Conservation (phyloP, 2,113 vertebrate species). For the Ifrita kowaldi region DNA sequence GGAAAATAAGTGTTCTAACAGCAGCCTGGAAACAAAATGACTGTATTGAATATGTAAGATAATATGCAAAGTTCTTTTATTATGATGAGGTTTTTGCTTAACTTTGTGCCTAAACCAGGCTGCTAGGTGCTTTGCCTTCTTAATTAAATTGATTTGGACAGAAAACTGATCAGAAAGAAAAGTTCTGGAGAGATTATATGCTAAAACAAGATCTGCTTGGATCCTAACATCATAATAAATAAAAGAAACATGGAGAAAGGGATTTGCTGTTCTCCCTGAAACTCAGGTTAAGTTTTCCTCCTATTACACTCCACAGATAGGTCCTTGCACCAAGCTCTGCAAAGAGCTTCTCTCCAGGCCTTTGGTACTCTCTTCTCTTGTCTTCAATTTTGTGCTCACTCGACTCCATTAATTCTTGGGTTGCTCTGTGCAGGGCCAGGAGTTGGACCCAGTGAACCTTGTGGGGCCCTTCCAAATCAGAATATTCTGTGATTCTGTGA, state of each 20-base stretch:
- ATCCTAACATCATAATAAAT: neutral
- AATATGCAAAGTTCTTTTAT: neutral
- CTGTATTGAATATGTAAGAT: neutral
- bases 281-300: neutral
- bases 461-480: neutral
- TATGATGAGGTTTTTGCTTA: neutral
- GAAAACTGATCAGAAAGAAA: neutral
- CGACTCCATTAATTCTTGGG: neutral
- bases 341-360: neutral
- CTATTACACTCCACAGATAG: neutral
- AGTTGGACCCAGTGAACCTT: fast-evolving
- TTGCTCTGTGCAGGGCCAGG: neutral
- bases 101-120: neutral
- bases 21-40: neutral
- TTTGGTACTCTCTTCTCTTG: neutral
- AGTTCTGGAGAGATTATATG: neutral
- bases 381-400: neutral
- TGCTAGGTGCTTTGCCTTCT: neutral
- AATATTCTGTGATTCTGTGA: neutral
- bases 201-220: neutral
- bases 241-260: neutral
- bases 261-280: neutral
- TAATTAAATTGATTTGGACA: neutral
- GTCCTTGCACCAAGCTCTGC: neutral
- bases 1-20: neutral